Evolutionary conservation across 1,140 invertebrate species (phyloP).

Genomic region (Triops cancriformis): DNA sequence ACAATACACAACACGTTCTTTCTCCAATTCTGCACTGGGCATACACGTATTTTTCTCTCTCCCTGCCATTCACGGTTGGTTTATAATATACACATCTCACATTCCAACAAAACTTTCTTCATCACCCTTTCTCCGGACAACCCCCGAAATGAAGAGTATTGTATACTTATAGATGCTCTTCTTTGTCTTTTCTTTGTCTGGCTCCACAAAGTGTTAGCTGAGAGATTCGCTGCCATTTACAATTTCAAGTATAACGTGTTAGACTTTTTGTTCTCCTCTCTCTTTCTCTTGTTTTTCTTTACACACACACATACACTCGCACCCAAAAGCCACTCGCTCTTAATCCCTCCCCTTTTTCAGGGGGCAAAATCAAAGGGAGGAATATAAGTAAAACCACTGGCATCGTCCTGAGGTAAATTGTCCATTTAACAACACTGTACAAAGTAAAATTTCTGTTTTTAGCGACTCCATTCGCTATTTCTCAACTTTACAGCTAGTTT

Average conservation of each 20-base stretch:
- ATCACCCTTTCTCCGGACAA: not conserved
- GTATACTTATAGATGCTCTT: not conserved
- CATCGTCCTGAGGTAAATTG: conserved; percentile 13
- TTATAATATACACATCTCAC: not conserved
- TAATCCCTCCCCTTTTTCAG: not conserved
- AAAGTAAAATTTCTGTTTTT: not conserved
- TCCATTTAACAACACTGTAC: conserved; percentile 3
- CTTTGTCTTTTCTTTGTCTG: not conserved
- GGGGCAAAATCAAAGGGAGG: not conserved
- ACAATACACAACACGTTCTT: conserved; percentile 11
- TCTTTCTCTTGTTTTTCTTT: too few relatives aligned
- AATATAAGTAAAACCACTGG: not conserved
- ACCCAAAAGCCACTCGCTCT: not conserved
- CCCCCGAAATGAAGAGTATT: not conserved
- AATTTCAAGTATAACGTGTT: not conserved
- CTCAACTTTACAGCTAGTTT: not conserved
- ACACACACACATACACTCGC: not conserved
- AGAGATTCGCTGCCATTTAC: conserved; percentile 1
- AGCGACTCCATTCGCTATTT: not conserved
- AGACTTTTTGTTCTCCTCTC: not conserved
- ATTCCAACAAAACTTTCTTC: not conserved
- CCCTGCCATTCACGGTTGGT: not conserved
- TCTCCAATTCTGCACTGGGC: conserved; percentile 2
- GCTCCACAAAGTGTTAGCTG: not conserved
- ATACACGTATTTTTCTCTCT: not conserved